A percentile compares a stretch with the other conserved stretches of the same genome.
These are phyloP conservation scores for Microctenopoma stevenorrisi DNA, from an alignment of 2,797 vertebrate genomes.

Conservation along the genomic window DNA sequence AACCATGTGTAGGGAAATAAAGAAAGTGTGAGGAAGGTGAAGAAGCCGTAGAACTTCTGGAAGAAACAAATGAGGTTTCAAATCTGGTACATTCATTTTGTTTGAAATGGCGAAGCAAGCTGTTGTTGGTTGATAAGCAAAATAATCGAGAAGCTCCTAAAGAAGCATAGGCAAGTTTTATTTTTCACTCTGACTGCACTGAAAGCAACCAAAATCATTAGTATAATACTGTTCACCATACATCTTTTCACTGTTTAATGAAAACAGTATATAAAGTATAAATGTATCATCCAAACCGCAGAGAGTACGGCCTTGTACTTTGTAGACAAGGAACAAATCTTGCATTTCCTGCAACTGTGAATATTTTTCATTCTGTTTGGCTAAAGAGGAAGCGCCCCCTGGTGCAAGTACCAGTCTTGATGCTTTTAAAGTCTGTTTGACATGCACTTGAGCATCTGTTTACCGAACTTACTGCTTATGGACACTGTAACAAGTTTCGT, in stretches of 20 bases:
- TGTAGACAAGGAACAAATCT: not conserved
- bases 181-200: conserved; percentile 42
- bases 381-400: conserved; percentile 18
- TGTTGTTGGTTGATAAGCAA: conserved; percentile 31
- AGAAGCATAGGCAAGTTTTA: conserved; percentile 15
- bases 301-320: not conserved
- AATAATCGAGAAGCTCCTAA: conserved; percentile 19
- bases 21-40: conserved; percentile 14
- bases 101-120: conserved; percentile 13
- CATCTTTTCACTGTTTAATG: conserved; percentile 3
- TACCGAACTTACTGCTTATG: conserved; percentile 31
- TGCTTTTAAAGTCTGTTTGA: conserved; percentile 61
- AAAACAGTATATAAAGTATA: not conserved
- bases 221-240: conserved; percentile 5
- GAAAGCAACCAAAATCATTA: conserved; percentile 28
- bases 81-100: conserved; percentile 30
- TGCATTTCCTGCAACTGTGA: not conserved
- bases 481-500: too few relatives aligned
- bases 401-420: conserved; percentile 32
- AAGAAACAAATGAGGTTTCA: conserved; percentile 18
- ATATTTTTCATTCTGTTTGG: conserved; percentile 38
- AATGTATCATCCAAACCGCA: conserved; percentile 23
- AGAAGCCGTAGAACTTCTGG: conserved; percentile 15
- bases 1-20: conserved; percentile 1
- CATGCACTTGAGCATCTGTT: conserved; percentile 50